Evolutionary conservation across 2,113 vertebrate genomes (phyloP), one percentile per base, ranked within the genome.

Genomic region (Puffinus mauretanicus): DNA sequence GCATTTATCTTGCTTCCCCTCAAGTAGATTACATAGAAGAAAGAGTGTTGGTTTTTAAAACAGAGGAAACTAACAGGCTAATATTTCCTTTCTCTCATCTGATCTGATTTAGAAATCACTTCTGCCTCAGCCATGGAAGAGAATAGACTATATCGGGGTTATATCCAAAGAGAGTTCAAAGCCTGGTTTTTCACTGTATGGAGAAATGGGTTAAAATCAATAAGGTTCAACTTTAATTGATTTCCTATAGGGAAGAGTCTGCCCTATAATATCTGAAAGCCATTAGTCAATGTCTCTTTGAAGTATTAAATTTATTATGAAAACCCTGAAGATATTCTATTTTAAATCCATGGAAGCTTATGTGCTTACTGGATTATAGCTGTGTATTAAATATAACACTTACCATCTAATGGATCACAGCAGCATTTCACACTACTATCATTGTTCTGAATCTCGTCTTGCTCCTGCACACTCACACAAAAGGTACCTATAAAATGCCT

Each of bases 201-300:
- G 78, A 87, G 49, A 92, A 94, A 95, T 76, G 55, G 75, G 78
- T 72, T 94, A 88, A 93, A 96, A 96, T 96, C 95, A 96, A 38
- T 96, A 96, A 90, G n/a, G 88, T 87, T 95, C 95, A 92, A 92
- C 27, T 90, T 92, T 91, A 97, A 97, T 96, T 97, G 96, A 97
- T 97, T 97, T 97, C 85, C 82, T 97, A 82, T 97, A 94, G 54
- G 82, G 84, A 96, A 92, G 65, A 89, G 15, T 38, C 52, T 95
- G 77, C 40, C 73, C 73, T 75, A 44, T 82, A 93, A 93, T 92
- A 94, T 93, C 84, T 93, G 88, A 94, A 93, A 96, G 71, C 71
- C 90, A 95, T 97, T 94, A 95, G 70, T 95, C 97, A 95, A 93
- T 93, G 92, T 97, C 91, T 92, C 92, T 97, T 96, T 96, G 96